Conservation (phyloP, 2,888 invertebrate species). For the Allacma fusca region DNA sequence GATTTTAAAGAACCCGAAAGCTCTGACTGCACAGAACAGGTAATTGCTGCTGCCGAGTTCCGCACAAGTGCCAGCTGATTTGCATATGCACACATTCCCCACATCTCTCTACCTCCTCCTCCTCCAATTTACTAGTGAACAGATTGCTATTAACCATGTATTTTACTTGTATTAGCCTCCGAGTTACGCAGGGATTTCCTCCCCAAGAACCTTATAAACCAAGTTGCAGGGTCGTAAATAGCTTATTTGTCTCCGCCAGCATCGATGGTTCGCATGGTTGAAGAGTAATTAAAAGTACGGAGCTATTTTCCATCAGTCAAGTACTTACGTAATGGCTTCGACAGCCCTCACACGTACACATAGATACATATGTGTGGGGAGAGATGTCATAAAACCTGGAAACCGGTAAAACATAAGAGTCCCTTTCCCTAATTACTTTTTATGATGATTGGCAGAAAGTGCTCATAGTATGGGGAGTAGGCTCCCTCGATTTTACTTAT, state of each 20-base stretch:
- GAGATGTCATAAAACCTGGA: too few relatives aligned
- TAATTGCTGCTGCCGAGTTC: conserved; percentile 43
- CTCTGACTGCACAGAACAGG: conserved; percentile 14
- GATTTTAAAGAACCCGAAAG: conserved; percentile 22
- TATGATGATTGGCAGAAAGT: too few relatives aligned
- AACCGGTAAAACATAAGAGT: too few relatives aligned
- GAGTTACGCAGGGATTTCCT: conserved; percentile 20
- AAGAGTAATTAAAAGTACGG: too few relatives aligned
- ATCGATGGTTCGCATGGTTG: not conserved
- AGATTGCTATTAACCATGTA: conserved; percentile 21
- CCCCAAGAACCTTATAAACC: not conserved
- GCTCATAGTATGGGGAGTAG: too few relatives aligned
- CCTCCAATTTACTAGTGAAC: not conserved
- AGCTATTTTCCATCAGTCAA: too few relatives aligned
- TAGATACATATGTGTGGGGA: too few relatives aligned
- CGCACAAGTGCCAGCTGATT: conserved; percentile 35
- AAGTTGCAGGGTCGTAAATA: not conserved
- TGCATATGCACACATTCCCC: conserved; percentile 36
- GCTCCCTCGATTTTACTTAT: too few relatives aligned
- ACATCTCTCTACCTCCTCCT: conserved; percentile 20
- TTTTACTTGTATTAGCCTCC: conserved; percentile 32
- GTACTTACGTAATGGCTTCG: too few relatives aligned
- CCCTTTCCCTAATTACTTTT: too few relatives aligned
- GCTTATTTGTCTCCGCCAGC: conserved; percentile 7
- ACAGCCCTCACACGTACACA: too few relatives aligned